Evolutionary conservation across 2,797 vertebrate species (phyloP), one percentile per base, ranked within the genome.

Genomic region (Sebastes vulpes): DNA sequence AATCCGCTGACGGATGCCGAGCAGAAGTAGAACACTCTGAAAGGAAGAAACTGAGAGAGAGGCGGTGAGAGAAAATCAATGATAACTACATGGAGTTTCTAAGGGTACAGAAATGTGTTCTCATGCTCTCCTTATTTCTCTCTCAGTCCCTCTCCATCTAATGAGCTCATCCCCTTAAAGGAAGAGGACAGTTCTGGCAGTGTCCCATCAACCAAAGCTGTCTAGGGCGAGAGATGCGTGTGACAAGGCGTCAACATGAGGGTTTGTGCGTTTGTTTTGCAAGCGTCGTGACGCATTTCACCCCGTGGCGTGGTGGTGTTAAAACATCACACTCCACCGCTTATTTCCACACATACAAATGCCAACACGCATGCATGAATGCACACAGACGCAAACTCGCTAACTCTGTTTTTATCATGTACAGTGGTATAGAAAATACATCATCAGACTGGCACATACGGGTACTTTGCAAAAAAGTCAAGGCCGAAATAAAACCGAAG

Each of bases 121-220:
- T 77, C n/a, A 46, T 73, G 64, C 65, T 81, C 73, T 75, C 29
- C 48, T 72, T 79, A 50, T 58, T 63, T 76, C 52, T 81, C 4
- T 53, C 23, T 42, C 31, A 4, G 23, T 56, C 63, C 20, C 32
- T 46, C 57, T 76, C 31, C n/a, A 21, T 77, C 52, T 83, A 84
- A 89, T 77, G 65, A 88, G 77, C 48, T 89, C 59, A 71, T 83
- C 53, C 54, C 82, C 64, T 79, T 74, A 56, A 70, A 28, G 38
- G 26, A 72, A 42, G 65, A 65, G 29, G 80, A 81, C 29, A 67
- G 72, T 16, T 77, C 67, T 46, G 67, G 56, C 69, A 78, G 71
- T 35, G 50, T 65, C 50, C 25, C 77, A 79, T 83, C 82, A 81
- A 60, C 65, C 32, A 61, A 75, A 81, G 66, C 59, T 53, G 63